These are phyloP conservation scores for Bufo bufo DNA, from an alignment of 2,113 vertebrate species.

Conservation along the genomic window DNA sequence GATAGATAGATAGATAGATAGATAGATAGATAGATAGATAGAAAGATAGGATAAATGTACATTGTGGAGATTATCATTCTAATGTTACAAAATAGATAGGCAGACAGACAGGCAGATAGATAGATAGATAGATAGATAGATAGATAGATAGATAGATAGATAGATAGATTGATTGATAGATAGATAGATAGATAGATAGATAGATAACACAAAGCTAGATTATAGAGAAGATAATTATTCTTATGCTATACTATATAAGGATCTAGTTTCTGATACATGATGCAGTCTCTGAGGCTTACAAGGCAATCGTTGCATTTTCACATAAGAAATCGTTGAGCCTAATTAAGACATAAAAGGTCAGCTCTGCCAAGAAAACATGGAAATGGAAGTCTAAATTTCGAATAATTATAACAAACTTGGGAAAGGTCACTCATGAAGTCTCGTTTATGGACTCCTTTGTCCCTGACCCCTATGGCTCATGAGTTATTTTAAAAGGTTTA, in stretches of 20 bases:
- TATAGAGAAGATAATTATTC: background rate
- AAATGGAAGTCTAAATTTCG: constrained; percentile 10
- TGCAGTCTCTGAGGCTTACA: background rate
- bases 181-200: constrained; percentile 24
- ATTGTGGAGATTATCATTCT: too few species aligned
- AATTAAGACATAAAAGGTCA: constrained; percentile 43
- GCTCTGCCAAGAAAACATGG: constrained; percentile 33
- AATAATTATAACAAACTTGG: constrained; percentile 49
- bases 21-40: constrained; percentile 6
- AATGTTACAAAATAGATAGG: background rate
- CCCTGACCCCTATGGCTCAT: constrained; percentile 11
- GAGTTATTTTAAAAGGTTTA: constrained; percentile 1
- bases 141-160: constrained; percentile 8
- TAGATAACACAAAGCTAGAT: background rate
- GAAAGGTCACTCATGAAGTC: constrained; percentile 45
- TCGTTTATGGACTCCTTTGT: background rate
- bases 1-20: background rate
- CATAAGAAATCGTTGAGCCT: background rate
- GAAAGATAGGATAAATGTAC: background rate
- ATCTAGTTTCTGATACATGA: background rate
- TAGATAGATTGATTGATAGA: constrained; percentile 13
- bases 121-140: background rate
- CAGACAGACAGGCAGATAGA: background rate
- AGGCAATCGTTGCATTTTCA: background rate
- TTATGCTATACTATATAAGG: too few species aligned